A percentile compares a stretch with the other conserved stretches of the same genome.
Evolutionary conservation across 2,888 invertebrate genomes (phyloP).

Genomic region (Andrena flavipes): DNA sequence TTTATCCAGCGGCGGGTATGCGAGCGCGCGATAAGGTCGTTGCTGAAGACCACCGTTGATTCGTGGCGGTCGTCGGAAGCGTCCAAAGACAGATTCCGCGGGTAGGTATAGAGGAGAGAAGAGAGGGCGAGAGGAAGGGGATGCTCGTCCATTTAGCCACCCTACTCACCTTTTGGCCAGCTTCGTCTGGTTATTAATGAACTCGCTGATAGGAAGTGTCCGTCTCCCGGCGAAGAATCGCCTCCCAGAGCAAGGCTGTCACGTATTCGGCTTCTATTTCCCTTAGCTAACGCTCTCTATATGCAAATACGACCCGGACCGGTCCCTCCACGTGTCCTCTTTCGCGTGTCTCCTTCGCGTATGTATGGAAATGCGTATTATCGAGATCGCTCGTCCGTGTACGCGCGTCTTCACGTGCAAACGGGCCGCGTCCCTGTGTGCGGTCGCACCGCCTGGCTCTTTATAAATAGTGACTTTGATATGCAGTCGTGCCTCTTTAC

Average conservation of each 20-base stretch:
- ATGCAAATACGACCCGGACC: constrained; percentile 82
- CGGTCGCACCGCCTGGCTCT: constrained; percentile 62
- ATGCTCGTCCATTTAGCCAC: constrained; percentile 77
- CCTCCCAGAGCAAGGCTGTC: constrained; percentile 79
- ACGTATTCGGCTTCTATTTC: constrained; percentile 84
- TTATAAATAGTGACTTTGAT: constrained; percentile 84
- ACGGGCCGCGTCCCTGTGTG: constrained; percentile 36
- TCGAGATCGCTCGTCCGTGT: constrained; percentile 50
- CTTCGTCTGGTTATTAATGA: constrained; percentile 81
- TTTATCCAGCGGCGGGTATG: constrained; percentile 58
- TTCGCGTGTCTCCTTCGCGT: constrained; percentile 63
- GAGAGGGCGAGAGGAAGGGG: constrained; percentile 53
- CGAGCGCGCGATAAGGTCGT: constrained; percentile 67
- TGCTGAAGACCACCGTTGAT: constrained; percentile 62
- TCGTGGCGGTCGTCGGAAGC: constrained; percentile 61
- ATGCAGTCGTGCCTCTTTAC: constrained; percentile 77
- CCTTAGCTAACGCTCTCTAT: constrained; percentile 84
- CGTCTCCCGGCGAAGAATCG: constrained; percentile 80
- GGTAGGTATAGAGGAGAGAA: constrained; percentile 25
- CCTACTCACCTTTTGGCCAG: constrained; percentile 73
- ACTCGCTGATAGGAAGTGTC: constrained; percentile 82
- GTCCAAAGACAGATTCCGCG: constrained; percentile 22
- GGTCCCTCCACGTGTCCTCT: constrained; percentile 73
- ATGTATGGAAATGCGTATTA: constrained; percentile 69
- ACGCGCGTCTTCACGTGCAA: constrained; percentile 44